Conservation (phyloP, 2,113 vertebrate species). For the Nycticorax nycticorax region DNA sequence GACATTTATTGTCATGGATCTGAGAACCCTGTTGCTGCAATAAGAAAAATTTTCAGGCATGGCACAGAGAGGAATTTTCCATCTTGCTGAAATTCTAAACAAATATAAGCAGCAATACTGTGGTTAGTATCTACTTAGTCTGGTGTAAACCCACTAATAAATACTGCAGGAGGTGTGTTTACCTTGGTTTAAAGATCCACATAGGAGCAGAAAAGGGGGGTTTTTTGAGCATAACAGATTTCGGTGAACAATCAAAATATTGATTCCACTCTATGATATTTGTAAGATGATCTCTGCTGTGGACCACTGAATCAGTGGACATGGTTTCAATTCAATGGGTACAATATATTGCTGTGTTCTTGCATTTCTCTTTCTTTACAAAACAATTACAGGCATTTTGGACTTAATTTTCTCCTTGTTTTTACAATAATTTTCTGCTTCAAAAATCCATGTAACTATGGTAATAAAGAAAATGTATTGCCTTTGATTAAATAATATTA, state of each 20-base stretch:
- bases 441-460: background rate
- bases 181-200: background rate
- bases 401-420: background rate
- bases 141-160: background rate
- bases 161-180: background rate
- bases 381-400: background rate
- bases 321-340: background rate
- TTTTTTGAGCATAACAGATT: background rate
- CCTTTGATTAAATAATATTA: background rate
- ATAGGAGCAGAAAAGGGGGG: background rate
- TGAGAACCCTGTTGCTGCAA: background rate
- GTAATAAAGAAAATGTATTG: background rate
- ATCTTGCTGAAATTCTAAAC: background rate
- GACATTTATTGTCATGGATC: background rate
- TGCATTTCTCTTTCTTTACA: background rate
- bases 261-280: background rate
- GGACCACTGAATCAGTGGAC: background rate
- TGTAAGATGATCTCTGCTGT: background rate
- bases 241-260: background rate
- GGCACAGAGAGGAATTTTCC: background rate
- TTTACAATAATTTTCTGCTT: background rate
- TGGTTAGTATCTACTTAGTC: background rate
- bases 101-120: background rate
- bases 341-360: background rate
- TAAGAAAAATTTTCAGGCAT: background rate